phyloP scores from a whole-genome alignment of 2,113 vertebrate species.

The Semnopithecus entellus region DNA sequence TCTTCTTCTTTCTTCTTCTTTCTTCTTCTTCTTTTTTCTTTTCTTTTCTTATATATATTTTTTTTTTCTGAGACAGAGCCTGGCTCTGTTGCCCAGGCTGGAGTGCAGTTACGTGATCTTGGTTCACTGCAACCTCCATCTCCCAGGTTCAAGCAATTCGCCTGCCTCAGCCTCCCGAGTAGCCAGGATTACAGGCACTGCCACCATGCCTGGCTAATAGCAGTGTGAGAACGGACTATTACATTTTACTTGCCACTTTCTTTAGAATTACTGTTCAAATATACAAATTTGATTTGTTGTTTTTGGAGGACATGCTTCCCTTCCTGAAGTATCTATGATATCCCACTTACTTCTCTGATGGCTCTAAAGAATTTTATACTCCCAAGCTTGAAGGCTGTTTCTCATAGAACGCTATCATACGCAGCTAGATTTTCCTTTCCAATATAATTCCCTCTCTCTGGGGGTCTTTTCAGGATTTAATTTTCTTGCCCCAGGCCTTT shows the following conservation, averaged over 20 bases:
- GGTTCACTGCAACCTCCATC: too few species aligned
- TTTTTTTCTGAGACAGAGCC: too few species aligned
- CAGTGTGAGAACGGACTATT: too few species aligned
- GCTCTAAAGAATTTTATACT: neutral
- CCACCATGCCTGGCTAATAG: too few species aligned
- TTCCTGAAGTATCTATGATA: neutral
- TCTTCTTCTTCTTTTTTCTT: too few species aligned
- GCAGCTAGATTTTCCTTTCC: slow-evolving; percentile 13
- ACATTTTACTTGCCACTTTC: neutral
- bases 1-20: too few species aligned
- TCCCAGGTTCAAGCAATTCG: too few species aligned
- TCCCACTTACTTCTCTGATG: neutral
- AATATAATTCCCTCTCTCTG: neutral
- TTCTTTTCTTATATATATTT: too few species aligned
- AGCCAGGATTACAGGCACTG: too few species aligned
- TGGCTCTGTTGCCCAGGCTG: too few species aligned
- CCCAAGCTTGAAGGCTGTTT: neutral
- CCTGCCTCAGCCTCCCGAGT: too few species aligned
- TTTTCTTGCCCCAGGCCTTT: neutral
- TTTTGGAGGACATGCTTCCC: neutral
- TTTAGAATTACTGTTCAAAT: neutral
- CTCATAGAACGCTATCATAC: neutral
- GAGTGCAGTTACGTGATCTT: too few species aligned
- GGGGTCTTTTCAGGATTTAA: neutral
- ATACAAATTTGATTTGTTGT: neutral